Evolutionary conservation across 2,797 vertebrate species (phyloP).

Genomic region (Ibycter americanus): DNA sequence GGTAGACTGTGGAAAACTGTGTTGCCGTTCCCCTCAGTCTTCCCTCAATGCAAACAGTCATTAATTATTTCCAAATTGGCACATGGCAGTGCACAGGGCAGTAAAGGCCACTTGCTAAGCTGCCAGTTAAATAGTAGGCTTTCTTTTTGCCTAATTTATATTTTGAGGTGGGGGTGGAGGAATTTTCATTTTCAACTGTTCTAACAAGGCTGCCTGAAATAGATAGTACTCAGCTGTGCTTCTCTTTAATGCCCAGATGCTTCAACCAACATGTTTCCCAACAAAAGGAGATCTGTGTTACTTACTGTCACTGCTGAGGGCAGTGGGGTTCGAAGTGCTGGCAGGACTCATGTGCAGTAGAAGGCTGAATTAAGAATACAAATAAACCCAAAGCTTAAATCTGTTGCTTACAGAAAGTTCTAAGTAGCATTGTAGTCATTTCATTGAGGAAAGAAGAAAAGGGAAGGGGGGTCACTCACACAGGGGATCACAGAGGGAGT

Average conservation of each 20-base stretch:
- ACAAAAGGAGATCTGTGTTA: background rate
- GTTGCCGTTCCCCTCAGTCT: background rate
- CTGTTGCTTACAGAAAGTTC: background rate
- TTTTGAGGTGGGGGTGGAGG: background rate
- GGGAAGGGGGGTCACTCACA: background rate
- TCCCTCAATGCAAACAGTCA: background rate
- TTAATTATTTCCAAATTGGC: slow-evolving; percentile 17
- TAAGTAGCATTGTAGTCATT: background rate
- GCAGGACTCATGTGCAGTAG: accelerated
- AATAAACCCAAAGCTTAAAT: background rate
- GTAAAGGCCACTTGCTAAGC: slow-evolving; percentile 1
- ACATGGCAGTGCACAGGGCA: background rate
- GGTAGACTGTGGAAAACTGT: background rate
- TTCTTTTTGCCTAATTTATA: background rate
- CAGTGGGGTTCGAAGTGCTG: background rate
- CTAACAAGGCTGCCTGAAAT: background rate
- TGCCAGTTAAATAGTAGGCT: background rate
- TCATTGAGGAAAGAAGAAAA: background rate
- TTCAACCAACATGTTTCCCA: background rate
- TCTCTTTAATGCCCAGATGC: background rate
- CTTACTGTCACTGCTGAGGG: background rate
- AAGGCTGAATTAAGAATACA: background rate
- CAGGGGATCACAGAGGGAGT: accelerated
- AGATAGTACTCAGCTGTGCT: background rate
- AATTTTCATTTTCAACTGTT: background rate